Conservation (phyloP, 1,140 invertebrate species). For the Achatina immaculata region DNA sequence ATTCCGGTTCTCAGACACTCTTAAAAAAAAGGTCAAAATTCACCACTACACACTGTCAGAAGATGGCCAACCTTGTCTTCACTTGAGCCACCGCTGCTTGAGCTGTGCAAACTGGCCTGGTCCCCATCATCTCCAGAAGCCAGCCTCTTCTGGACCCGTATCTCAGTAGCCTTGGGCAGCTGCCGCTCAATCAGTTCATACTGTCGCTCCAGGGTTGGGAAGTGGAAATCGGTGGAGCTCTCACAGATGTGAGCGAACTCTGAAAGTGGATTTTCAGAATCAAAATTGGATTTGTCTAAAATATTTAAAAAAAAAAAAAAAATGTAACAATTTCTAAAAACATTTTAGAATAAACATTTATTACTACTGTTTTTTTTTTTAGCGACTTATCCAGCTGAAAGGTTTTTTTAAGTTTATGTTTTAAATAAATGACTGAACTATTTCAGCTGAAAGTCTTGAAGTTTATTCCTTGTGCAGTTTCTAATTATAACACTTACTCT, state of each 20-base stretch:
- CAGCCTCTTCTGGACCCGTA: slow-evolving; percentile 44
- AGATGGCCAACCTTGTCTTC: slow-evolving; percentile 47
- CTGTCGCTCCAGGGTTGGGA: slow-evolving; percentile 87
- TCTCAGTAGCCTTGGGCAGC: slow-evolving; percentile 54
- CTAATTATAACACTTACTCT: slow-evolving; percentile 75
- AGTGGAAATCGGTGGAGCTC: slow-evolving; percentile 86
- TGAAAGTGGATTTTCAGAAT: slow-evolving; percentile 44
- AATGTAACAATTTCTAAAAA: no score
- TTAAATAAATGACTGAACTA: no score
- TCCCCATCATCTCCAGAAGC: slow-evolving; percentile 54
- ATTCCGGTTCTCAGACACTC: no score
- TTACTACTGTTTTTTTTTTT: no score
- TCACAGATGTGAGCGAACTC: slow-evolving; percentile 74
- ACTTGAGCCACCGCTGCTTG: slow-evolving; percentile 53
- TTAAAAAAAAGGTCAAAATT: no score
- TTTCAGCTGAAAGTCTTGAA: no score
- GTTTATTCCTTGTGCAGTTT: no score
- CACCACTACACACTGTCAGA: no score
- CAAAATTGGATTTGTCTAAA: not conserved
- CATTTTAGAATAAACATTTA: slow-evolving; percentile 7
- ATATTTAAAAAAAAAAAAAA: no score
- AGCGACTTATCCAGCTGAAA: no score
- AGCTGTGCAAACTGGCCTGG: slow-evolving; percentile 63
- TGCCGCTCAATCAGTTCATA: slow-evolving; percentile 76
- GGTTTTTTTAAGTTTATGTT: no score